Base-by-base conservation (phyloP, 2,797 vertebrate species). In the Hybognathus amarus region DNA sequence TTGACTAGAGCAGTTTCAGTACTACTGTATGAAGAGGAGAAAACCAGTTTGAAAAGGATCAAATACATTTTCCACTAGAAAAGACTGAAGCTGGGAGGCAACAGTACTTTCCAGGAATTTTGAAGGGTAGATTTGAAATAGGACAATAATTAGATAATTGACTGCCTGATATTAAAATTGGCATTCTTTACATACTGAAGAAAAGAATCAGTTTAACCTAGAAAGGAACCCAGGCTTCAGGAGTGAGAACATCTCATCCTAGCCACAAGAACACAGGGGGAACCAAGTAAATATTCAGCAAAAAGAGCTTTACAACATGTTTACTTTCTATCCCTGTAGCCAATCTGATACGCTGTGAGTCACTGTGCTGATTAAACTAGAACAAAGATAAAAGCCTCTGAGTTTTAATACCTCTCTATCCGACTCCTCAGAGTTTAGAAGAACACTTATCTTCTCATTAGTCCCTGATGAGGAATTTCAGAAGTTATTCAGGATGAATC, bases 361-460 rank as follows among this genome's bases (percentile, higher is more conserved):
- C 70, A 63, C 70, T 61, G 22, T 20, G 42, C 24, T 15, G 9
- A 85, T 84, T 77, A 82, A 86, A 84, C 79, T 33, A 52, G 45
- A 67, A 42, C 15, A 67, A 17, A 33, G 83, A 84, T 75, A 75
- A 80, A 88, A 82, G 63, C 54, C 75, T 40, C 47, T 24, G 36
- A 17, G 80, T 56, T 63, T 47, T 63, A 63, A 63, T 63, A 63
- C 27, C 27, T 30, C 24, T 63, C 27, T 63, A 15, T 63, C 27
- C 18, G 27, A 27, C 61, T 63, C 61, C 61, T 80, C 27, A 27
- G n/a, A 79, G 66, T 77, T 76, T 40, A 76, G 36, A 36, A 59
- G 36, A 36, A 59, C 76, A 82, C 74, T 75, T 54, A 69, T 67
- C 77, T 77, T 68, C 84, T 77, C 85, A 87, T 88, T 83, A 84